Percentiles rank a stretch among this genome's conserved stretches.
Evolutionary conservation across 1,140 invertebrate genomes (phyloP).

Genomic region (Agrypnia vestita): DNA sequence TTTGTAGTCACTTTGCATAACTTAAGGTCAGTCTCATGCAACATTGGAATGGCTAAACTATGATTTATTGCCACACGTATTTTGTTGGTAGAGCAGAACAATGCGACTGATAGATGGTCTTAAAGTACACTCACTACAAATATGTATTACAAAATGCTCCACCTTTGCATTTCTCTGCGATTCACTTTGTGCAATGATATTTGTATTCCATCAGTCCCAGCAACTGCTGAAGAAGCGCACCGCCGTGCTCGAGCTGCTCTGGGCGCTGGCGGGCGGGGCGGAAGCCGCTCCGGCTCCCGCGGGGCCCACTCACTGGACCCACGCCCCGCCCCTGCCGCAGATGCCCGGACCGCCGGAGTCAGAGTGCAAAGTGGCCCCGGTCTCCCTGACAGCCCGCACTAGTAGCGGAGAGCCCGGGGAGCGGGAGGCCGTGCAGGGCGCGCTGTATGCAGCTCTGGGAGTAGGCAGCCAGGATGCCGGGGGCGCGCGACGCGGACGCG

Average conservation of each 20-base stretch:
- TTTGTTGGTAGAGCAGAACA: too few relatives aligned
- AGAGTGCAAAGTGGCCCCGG: not conserved
- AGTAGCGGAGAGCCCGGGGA: constrained; percentile 62
- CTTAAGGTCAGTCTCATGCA: too few relatives aligned
- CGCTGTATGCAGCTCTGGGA: constrained; percentile 65
- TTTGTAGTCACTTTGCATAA: too few relatives aligned
- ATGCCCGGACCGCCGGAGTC: not conserved
- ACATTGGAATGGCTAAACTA: too few relatives aligned
- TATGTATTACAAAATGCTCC: too few relatives aligned
- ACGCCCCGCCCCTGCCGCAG: not conserved
- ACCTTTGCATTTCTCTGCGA: not conserved
- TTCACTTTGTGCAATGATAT: not conserved
- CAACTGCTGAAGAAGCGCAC: constrained; percentile 48
- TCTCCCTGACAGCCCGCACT: not conserved
- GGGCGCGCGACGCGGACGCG: constrained; percentile 58
- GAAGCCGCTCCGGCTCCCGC: not conserved
- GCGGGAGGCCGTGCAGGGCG: constrained; percentile 64
- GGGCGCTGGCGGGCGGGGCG: constrained; percentile 43
- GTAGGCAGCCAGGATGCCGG: constrained; percentile 55
- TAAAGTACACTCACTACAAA: too few relatives aligned
- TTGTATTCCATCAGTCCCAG: constrained; percentile 25
- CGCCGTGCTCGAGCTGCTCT: constrained; percentile 52
- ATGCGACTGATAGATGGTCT: too few relatives aligned
- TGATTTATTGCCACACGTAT: too few relatives aligned
- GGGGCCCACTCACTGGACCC: constrained; percentile 61